phyloP scores from a whole-genome alignment of 2,113 vertebrate genomes.

The Chlamydotis undulata region DNA sequence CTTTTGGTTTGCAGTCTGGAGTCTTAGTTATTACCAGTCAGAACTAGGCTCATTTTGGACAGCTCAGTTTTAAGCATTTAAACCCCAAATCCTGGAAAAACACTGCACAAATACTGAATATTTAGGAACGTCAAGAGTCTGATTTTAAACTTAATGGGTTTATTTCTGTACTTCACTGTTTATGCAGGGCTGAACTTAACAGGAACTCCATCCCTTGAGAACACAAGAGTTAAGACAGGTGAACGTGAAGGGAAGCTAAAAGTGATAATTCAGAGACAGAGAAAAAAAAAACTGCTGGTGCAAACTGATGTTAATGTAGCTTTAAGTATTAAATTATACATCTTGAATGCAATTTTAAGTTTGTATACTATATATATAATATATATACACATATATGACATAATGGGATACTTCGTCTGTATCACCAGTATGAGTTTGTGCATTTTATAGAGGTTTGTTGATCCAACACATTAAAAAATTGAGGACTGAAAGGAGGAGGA shows the following conservation, averaged over 20 bases:
- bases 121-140: neutral
- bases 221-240: neutral
- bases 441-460: constrained; percentile 40
- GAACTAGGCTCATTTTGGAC: neutral
- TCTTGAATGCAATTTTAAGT: constrained; percentile 6
- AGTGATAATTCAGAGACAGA: neutral
- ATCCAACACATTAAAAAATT: neutral
- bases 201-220: neutral
- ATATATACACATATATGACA: neutral
- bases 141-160: neutral
- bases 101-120: neutral
- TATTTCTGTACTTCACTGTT: neutral
- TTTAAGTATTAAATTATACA: constrained; percentile 4
- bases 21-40: neutral
- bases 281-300: neutral
- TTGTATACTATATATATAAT: neutral
- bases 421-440: neutral
- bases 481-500: constrained; percentile 3
- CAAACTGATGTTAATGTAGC: neutral
- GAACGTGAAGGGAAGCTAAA: neutral
- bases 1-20: neutral
- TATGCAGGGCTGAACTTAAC: neutral
- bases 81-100: neutral
- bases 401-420: neutral
- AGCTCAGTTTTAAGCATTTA: neutral